phyloP scores from a whole-genome alignment of 2,797 vertebrate genomes.

The Anolis apletophallus region DNA sequence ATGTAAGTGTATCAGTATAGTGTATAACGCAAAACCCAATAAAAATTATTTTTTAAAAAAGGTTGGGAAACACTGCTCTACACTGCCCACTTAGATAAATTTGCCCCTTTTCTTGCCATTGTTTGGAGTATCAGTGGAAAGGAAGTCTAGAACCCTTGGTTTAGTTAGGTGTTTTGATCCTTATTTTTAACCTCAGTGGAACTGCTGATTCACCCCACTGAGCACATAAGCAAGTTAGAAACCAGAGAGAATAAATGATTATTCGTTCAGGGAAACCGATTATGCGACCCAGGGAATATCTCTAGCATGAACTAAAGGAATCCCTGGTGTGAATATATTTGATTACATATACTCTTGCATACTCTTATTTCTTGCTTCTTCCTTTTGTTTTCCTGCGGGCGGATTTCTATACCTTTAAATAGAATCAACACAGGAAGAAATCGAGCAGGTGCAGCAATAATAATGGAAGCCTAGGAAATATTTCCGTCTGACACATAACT shows the following conservation, averaged over 20 bases:
- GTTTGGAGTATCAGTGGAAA: not conserved
- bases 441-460: not conserved
- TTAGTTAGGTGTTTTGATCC: not conserved
- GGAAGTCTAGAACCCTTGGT: not conserved
- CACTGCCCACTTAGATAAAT: not conserved
- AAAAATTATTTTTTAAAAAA: too few species aligned
- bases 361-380: not conserved
- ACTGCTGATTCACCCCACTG: not conserved
- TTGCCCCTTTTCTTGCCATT: not conserved
- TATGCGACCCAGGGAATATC: not conserved
- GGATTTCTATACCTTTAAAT: not conserved
- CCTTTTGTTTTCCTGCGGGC: too few species aligned
- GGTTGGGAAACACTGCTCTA: too few species aligned
- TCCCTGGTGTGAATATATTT: not conserved
- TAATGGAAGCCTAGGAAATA: not conserved
- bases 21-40: too few species aligned
- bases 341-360: not conserved
- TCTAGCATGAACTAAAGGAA: not conserved
- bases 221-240: not conserved
- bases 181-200: not conserved
- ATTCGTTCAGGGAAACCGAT: not conserved
- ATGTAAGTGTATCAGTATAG: too few species aligned
- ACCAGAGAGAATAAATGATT: not conserved
- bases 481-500: not conserved
- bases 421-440: not conserved